These are phyloP conservation scores for Melieria crassipennis DNA, from an alignment of 2,888 invertebrate species.

Conservation along the genomic window DNA sequence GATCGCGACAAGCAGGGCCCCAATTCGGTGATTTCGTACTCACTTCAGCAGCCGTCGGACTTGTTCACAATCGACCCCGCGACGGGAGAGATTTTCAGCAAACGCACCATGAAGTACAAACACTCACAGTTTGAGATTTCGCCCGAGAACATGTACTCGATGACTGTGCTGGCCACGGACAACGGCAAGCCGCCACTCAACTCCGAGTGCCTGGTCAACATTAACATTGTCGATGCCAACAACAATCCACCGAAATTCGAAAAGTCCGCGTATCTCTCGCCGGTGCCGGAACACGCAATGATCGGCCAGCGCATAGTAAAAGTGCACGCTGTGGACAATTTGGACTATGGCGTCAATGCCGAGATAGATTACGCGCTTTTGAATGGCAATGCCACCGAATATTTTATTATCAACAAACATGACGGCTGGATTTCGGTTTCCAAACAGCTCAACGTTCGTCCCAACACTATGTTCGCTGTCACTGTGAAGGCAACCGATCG, in stretches of 20 bases:
- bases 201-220: constrained; percentile 84
- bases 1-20: constrained; percentile 93
- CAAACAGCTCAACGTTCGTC: constrained; percentile 66
- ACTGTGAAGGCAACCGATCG: constrained; percentile 83
- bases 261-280: constrained; percentile 77
- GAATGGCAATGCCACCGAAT: constrained; percentile 80
- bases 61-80: constrained; percentile 91
- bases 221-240: constrained; percentile 92
- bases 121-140: constrained; percentile 83
- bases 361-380: constrained; percentile 82
- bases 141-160: constrained; percentile 87
- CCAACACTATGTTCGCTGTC: constrained; percentile 75
- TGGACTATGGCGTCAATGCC: constrained; percentile 89
- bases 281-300: constrained; percentile 81
- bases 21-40: constrained; percentile 90
- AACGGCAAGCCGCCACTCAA: constrained; percentile 96
- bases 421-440: constrained; percentile 84
- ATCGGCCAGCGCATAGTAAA: constrained; percentile 78
- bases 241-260: constrained; percentile 90
- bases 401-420: constrained; percentile 78
- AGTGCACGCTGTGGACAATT: constrained; percentile 78
- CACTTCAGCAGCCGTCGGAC: constrained; percentile 88
- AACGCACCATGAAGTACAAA: constrained; percentile 82
- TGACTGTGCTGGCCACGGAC: constrained; percentile 92
- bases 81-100: constrained; percentile 91